These are phyloP conservation scores for Podocnemis expansa DNA, from an alignment of 2,113 vertebrate species.

Conservation along the genomic window DNA sequence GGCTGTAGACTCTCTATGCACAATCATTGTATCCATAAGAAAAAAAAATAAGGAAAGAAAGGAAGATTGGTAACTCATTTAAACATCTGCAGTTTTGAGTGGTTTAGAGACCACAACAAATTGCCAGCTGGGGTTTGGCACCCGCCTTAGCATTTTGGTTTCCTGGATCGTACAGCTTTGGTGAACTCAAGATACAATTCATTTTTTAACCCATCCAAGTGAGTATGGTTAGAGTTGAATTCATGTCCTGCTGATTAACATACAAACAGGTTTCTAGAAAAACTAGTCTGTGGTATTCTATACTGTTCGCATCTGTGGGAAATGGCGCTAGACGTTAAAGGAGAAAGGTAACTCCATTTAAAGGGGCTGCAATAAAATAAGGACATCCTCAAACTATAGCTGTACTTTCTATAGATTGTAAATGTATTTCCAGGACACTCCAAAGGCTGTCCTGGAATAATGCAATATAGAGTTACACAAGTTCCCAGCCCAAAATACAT, in stretches of 20 bases:
- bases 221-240: neutral
- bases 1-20: neutral
- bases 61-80: neutral
- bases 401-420: neutral
- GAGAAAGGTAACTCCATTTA: neutral
- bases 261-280: neutral
- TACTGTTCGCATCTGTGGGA: neutral
- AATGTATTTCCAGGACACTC: neutral
- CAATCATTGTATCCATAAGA: neutral
- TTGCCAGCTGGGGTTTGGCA: conserved; percentile 14
- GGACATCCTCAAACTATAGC: neutral
- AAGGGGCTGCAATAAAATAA: neutral
- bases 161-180: neutral
- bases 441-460: neutral
- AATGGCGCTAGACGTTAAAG: neutral
- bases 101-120: conserved; percentile 19
- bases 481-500: neutral
- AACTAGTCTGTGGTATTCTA: neutral
- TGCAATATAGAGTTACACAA: neutral
- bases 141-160: neutral
- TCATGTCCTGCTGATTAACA: neutral
- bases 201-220: neutral
- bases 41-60: neutral
- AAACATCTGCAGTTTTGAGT: neutral
- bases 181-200: conserved; percentile 32